A percentile compares a stretch with the other conserved stretches of the same genome.
Evolutionary conservation across 2,113 vertebrate species (phyloP).

Genomic region (Rhinichthys klamathensis): DNA sequence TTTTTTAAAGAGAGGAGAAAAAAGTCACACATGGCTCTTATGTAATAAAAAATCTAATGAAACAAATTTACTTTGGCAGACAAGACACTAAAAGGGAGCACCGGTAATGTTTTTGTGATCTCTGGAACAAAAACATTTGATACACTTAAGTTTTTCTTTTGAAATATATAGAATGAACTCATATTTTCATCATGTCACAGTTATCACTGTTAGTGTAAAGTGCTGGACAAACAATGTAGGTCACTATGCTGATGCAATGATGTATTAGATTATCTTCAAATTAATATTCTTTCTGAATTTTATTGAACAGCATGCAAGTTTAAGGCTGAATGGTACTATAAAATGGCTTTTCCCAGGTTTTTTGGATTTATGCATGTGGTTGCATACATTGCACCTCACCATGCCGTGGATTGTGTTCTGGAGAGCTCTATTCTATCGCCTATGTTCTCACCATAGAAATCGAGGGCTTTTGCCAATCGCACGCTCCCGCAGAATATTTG

Average conservation of each 20-base stretch:
- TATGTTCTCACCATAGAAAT: conserved; percentile 69
- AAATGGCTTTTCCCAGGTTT: neutral
- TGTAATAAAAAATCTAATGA: neutral
- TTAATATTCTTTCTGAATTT: neutral
- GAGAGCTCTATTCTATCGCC: conserved; percentile 62
- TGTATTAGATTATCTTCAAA: neutral
- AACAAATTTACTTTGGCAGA: neutral
- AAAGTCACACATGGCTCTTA: neutral
- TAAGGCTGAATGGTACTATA: neutral
- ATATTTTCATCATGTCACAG: neutral
- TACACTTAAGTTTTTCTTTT: neutral
- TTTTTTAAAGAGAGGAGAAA: neutral
- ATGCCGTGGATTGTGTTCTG: conserved; percentile 51
- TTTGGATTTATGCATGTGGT: neutral
- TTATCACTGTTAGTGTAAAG: neutral
- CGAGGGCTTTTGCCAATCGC: conserved; percentile 73
- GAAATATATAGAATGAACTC: neutral
- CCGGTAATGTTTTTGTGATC: neutral
- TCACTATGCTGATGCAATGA: neutral
- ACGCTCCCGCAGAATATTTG: conserved; percentile 72
- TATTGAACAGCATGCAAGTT: neutral
- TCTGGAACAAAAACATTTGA: neutral
- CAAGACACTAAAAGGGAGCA: neutral
- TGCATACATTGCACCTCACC: conserved; percentile 4
- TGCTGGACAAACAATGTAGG: neutral